phyloP scores from a whole-genome alignment of 1,140 invertebrate species.

The Hyphantria cunea region DNA sequence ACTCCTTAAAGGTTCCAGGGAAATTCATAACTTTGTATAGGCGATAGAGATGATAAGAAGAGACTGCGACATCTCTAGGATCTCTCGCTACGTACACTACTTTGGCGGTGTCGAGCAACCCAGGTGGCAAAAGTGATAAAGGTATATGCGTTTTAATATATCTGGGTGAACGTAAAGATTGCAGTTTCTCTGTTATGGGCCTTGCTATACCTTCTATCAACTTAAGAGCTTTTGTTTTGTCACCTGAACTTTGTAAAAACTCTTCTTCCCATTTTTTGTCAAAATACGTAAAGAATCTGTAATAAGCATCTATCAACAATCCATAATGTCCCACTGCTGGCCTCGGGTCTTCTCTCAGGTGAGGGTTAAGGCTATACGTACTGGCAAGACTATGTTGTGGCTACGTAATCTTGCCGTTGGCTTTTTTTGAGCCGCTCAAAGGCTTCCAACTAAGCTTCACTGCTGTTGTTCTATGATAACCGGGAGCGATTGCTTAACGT shows the following conservation, averaged over 20 bases:
- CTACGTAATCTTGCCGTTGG: no score
- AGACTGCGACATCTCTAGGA: constrained; percentile 70
- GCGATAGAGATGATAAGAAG: constrained; percentile 8
- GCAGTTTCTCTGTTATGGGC: background rate
- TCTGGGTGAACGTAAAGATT: background rate
- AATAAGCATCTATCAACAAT: background rate
- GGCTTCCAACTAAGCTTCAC: no score
- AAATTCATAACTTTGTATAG: background rate
- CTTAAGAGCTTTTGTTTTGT: background rate
- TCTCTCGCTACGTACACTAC: constrained; percentile 91
- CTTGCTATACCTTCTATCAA: background rate
- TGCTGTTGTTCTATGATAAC: no score
- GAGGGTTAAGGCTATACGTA: no score
- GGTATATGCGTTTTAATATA: constrained; percentile 56
- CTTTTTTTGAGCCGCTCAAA: no score
- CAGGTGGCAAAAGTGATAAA: constrained; percentile 62
- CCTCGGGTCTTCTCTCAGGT: no score
- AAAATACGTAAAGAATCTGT: background rate
- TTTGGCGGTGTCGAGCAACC: constrained; percentile 62
- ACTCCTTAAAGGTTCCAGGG: constrained; percentile 17
- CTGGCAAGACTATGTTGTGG: no score
- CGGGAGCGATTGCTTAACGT: no score
- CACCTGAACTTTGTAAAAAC: background rate
- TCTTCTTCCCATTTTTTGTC: background rate
- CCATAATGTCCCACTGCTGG: no score